A percentile compares a stretch with the other conserved stretches of the same genome.
phyloP scores from a whole-genome alignment of 2,888 invertebrate genomes.

The Lagria hirta region DNA sequence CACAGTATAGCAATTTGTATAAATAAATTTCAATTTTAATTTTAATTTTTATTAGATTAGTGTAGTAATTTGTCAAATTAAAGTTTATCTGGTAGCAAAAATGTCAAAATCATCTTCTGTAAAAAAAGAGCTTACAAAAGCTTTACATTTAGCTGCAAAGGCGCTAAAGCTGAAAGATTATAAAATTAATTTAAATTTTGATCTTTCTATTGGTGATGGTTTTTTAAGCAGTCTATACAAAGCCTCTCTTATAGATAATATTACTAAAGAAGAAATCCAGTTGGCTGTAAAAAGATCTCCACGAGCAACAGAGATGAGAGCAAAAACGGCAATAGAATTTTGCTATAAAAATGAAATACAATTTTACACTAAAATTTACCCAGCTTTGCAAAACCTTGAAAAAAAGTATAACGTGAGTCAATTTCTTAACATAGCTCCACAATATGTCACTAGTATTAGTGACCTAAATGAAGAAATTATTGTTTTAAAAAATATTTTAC shows the following conservation, averaged over 20 bases:
- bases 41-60: no score
- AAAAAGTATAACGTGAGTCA: not conserved
- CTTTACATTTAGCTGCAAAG: no score
- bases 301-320: not conserved
- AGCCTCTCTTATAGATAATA: not conserved
- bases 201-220: not conserved
- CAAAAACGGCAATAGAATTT: not conserved
- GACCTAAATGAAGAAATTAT: not conserved
- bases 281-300: conserved; percentile 9
- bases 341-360: conserved; percentile 3
- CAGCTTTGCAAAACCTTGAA: conserved; percentile 3
- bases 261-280: conserved; percentile 1
- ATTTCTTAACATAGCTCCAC: conserved; percentile 1
- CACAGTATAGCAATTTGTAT: no score
- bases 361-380: conserved; percentile 5
- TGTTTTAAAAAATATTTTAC: conserved; percentile 1
- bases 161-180: not conserved
- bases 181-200: conserved; percentile 1
- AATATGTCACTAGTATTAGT: not conserved
- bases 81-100: no score
- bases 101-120: no score
- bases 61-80: no score
- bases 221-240: conserved; percentile 2
- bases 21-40: no score
- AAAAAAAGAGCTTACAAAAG: no score